phyloP scores from a whole-genome alignment of 2,113 vertebrate species.

The Kryptolebias marmoratus region DNA sequence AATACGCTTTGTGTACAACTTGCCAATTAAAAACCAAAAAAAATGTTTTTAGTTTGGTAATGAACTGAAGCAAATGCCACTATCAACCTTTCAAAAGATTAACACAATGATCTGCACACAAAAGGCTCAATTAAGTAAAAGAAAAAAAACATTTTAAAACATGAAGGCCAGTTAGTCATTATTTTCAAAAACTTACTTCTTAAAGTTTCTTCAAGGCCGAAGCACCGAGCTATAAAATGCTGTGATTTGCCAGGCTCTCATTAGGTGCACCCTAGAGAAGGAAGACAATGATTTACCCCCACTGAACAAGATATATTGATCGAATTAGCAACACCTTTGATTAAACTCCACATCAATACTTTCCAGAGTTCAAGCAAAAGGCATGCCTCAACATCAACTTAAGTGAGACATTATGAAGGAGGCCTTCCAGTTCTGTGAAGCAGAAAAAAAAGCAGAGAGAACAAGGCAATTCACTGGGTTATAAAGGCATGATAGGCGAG shows the following conservation, averaged over 20 bases:
- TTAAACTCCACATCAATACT: conserved; percentile 18
- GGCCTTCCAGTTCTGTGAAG: neutral
- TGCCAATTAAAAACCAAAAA: neutral
- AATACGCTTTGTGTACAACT: neutral
- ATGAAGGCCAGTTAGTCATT: conserved; percentile 7
- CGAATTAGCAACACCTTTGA: conserved; percentile 28
- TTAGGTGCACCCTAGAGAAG: neutral
- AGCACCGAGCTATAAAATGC: neutral
- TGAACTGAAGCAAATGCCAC: neutral
- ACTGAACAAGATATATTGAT: conserved; percentile 13
- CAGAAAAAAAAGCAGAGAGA: neutral
- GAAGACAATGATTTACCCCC: neutral
- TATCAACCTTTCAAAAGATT: neutral
- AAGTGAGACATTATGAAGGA: conserved; percentile 3
- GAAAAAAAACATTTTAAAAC: neutral
- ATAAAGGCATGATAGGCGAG: neutral
- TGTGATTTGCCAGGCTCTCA: neutral
- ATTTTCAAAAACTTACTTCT: neutral
- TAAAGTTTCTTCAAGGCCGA: neutral
- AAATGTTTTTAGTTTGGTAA: neutral
- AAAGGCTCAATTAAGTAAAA: neutral
- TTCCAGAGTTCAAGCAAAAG: conserved; percentile 15
- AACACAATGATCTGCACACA: neutral
- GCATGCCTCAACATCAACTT: neutral
- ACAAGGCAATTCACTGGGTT: too few species aligned